These are phyloP conservation scores for Euleptes europaea DNA, from an alignment of 2,113 vertebrate genomes.

Conservation along the genomic window DNA sequence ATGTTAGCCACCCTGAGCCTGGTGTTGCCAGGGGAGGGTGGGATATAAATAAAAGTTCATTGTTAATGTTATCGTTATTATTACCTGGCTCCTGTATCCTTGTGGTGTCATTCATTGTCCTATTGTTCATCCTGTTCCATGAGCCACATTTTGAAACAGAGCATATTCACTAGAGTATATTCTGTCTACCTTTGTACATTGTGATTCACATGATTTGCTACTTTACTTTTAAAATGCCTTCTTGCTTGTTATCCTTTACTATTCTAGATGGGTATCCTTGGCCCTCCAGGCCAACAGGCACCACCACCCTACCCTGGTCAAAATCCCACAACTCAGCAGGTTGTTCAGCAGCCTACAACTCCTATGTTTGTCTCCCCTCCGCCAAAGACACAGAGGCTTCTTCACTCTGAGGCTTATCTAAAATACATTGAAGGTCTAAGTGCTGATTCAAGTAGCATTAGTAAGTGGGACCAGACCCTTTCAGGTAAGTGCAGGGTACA, in stretches of 20 bases:
- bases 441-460: slow-evolving; percentile 90
- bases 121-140: neutral
- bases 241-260: neutral
- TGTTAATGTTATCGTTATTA: too few species aligned
- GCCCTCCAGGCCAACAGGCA: slow-evolving; percentile 84
- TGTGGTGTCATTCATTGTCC: neutral
- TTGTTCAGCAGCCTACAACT: slow-evolving; percentile 91
- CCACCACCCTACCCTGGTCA: slow-evolving; percentile 91
- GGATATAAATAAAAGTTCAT: too few species aligned
- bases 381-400: slow-evolving; percentile 92
- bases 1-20: too few species aligned
- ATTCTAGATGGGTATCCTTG: slow-evolving; percentile 82
- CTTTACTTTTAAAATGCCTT: neutral
- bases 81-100: neutral
- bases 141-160: neutral
- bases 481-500: slow-evolving; percentile 80
- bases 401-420: slow-evolving; percentile 97
- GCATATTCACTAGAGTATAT: neutral
- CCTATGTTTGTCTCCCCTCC: slow-evolving; percentile 96
- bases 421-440: slow-evolving; percentile 97
- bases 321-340: slow-evolving; percentile 81
- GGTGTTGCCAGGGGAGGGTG: too few species aligned
- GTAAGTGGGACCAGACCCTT: slow-evolving; percentile 97
- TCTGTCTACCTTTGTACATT: neutral
- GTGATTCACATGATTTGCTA: too few species aligned